A percentile compares a stretch with the other conserved stretches of the same genome.
Conservation (phyloP, 1,140 invertebrate genomes). For the Diorhabda carinulata region DNA sequence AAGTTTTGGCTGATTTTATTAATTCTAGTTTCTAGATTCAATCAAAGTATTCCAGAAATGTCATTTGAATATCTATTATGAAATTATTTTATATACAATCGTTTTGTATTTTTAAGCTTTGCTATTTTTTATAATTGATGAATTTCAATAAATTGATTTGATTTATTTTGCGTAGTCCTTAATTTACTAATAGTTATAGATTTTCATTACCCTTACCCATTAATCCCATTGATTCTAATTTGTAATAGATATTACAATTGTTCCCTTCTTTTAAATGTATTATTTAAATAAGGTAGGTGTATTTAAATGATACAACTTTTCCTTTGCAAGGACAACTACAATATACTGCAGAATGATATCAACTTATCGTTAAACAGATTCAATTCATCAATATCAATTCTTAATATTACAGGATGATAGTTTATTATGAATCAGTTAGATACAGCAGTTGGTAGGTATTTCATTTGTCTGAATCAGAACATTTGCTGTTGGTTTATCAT, state of each 20-base stretch:
- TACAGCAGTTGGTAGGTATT: too few relatives aligned
- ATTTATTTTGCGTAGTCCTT: constrained; percentile 20
- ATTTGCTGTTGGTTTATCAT: too few relatives aligned
- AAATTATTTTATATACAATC: neutral
- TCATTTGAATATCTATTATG: too few relatives aligned
- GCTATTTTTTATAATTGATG: neutral
- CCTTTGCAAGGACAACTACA: neutral
- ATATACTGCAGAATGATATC: too few relatives aligned
- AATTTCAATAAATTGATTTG: constrained; percentile 16
- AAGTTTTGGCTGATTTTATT: too few relatives aligned
- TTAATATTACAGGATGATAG: too few relatives aligned
- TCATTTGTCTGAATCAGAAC: too few relatives aligned
- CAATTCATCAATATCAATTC: too few relatives aligned
- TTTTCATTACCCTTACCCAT: constrained; percentile 12
- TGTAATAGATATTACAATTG: neutral
- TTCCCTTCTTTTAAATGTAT: neutral
- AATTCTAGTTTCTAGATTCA: too few relatives aligned
- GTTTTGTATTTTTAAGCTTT: neutral
- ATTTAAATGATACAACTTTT: neutral
- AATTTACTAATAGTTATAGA: constrained; percentile 16
- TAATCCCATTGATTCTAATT: constrained; percentile 5
- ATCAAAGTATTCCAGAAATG: too few relatives aligned
- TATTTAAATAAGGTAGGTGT: neutral
- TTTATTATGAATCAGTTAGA: too few relatives aligned
- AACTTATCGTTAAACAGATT: too few relatives aligned